Evolutionary conservation across 2,888 invertebrate species (phyloP), one percentile per base, ranked within the genome.

Genomic region (Epinotia demarniana): DNA sequence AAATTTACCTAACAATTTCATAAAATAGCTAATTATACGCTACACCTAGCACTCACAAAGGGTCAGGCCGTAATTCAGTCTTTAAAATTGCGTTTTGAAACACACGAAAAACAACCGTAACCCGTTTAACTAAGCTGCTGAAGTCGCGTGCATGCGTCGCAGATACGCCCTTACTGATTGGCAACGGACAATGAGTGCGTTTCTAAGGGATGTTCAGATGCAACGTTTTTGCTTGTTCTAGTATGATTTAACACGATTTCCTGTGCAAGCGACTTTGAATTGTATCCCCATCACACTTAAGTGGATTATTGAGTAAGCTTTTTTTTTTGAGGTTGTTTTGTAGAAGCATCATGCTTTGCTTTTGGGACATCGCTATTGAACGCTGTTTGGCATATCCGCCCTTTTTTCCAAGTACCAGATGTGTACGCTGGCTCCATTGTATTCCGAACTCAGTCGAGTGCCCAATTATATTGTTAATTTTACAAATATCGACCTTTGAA

Each of bases 391-490:
- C 83, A 92, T 91, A 93, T 93, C 93, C 94, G 93, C 92, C 92
- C 92, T 92, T 93, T 93, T 92, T 93, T 91, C 86, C 81, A 86
- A 85, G 80, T 80, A 89, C 89, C 93, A 93, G 93, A 93, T 93
- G 94, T 91, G 87, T 82, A 82, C 83, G 76, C 72, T 49, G 70
- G 53, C 78, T 77, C 82, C 85, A 87, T 92, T 91, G 90, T 91
- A 82, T 77, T 77, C 81, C 81, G 78, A 82, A 81, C 85, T 87
- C 89, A 88, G 87, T 85, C 86, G 91, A 90, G 87, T 93, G 89
- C 92, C 93, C 94, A 93, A 93, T 94, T 94, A 93, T 93, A 92
- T 93, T 93, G 93, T 94, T 93, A 94, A 94, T 94, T 92, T 92
- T 87, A 85, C 92, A 91, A 93, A 93, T 92, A 92, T 91, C 72